phyloP scores from a whole-genome alignment of 2,797 vertebrate genomes.

The Onychomys arenicola region DNA sequence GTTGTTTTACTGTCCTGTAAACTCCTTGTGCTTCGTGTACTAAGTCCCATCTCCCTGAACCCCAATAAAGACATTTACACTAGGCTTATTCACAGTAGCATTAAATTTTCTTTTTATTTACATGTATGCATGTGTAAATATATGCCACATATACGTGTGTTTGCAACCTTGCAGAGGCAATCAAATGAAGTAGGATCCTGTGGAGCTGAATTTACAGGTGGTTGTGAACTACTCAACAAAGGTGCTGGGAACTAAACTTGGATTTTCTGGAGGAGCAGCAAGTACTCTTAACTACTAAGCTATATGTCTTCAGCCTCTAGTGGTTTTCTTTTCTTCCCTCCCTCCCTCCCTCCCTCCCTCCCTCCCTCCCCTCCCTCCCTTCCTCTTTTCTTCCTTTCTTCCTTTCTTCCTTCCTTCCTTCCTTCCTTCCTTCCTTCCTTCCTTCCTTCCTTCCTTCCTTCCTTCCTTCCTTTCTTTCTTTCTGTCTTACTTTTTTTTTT shows the following conservation, averaged over 20 bases:
- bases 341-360: no score
- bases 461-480: no score
- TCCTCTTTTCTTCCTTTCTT: no score
- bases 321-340: not conserved
- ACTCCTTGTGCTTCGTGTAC: not conserved
- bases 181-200: not conserved
- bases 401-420: no score
- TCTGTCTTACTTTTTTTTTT: no score
- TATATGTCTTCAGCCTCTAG: not conserved
- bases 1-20: not conserved
- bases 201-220: not conserved
- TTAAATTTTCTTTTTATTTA: not conserved
- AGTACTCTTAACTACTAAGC: not conserved
- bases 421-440: no score
- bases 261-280: not conserved
- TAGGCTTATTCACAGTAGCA: not conserved
- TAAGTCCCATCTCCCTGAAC: not conserved
- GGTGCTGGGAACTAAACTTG: not conserved
- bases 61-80: not conserved
- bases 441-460: no score
- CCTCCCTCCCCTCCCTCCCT: no score
- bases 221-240: not conserved
- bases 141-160: not conserved
- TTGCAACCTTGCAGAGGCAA: not conserved
- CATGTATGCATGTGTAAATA: not conserved